phyloP scores from a whole-genome alignment of 2,888 invertebrate genomes.

The Euspilapteryx auroguttella region DNA sequence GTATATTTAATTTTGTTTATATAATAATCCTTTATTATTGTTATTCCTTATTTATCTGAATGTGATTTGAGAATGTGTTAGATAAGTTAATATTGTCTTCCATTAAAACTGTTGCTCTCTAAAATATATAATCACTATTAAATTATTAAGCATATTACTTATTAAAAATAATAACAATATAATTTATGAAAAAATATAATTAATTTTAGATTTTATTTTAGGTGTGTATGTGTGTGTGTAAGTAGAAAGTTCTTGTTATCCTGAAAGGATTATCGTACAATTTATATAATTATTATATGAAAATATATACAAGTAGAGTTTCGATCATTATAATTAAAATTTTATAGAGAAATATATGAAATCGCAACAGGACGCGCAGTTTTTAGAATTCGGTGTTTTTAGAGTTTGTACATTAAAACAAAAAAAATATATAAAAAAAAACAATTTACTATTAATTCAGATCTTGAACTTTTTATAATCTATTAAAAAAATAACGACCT shows the following conservation, averaged over 20 bases:
- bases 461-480: too few relatives aligned
- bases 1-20: neutral
- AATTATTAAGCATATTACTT: neutral
- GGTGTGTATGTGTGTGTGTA: too few relatives aligned
- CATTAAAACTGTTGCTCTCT: conserved; percentile 25
- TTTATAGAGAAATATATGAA: conserved; percentile 11
- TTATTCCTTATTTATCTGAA: conserved; percentile 2
- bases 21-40: neutral
- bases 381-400: conserved; percentile 28
- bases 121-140: conserved; percentile 7
- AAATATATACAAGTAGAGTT: too few relatives aligned
- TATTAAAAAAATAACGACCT: too few relatives aligned
- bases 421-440: too few relatives aligned
- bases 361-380: conserved; percentile 24
- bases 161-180: conserved; percentile 1
- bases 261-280: conserved; percentile 20
- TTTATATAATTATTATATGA: too few relatives aligned
- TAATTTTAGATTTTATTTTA: neutral
- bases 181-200: neutral
- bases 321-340: conserved; percentile 9
- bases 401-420: neutral
- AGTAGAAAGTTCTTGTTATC: conserved; percentile 18
- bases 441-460: too few relatives aligned
- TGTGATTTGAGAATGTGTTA: conserved; percentile 14
- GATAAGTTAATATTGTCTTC: conserved; percentile 35